Evolutionary conservation across 2,888 invertebrate species (phyloP), one percentile per base, ranked within the genome.

Genomic region (Bellardia pandia): DNA sequence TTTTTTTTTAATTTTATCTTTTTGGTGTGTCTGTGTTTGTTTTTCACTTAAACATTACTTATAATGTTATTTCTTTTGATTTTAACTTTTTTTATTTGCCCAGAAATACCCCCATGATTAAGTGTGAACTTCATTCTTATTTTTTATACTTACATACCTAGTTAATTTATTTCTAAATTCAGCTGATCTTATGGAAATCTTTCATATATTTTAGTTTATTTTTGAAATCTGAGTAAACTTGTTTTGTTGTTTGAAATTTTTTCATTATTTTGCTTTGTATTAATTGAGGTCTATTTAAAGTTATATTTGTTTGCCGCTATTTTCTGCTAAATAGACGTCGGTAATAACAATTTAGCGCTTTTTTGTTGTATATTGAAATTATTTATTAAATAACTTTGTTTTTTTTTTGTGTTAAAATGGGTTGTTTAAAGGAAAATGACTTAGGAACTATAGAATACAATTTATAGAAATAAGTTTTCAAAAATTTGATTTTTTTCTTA

Each of bases 21-120:
- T 78, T 69, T 74, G 74, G 72, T 81, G 74, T 85, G 68, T 71
- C 69, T 77, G 83, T 77, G 51, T 77, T 77, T n/a, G 23, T 69
- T 42, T 69, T 53, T 62, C 69, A 53, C n/a, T 71, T 68, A 37
- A 30, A 37, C 51, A 13, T 16, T 68, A 14, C 37, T 30, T 23
- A 16, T 16, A 23, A 23, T n/a, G 0, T 13, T 42, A 33, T 53
- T 64, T 16, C 3, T 53, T 40, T 37, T 60, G 4, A 16, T 11
- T 16, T 23, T 16, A 3, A 53, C 4, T 23, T 23, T 56, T 51
- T 51, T 64, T n/a, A 53, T 40, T 64, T 40, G 48, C 33, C 40
- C 40, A 23, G 5, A 30, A 14, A 58, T 42, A 64, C n/a, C 23
- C n/a, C 14, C 42, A n/a, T n/a, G 30, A 33, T 74, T 30, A 13